These are phyloP conservation scores for Tupaia tana DNA, from an alignment of 2,113 vertebrate genomes.

Conservation along the genomic window DNA sequence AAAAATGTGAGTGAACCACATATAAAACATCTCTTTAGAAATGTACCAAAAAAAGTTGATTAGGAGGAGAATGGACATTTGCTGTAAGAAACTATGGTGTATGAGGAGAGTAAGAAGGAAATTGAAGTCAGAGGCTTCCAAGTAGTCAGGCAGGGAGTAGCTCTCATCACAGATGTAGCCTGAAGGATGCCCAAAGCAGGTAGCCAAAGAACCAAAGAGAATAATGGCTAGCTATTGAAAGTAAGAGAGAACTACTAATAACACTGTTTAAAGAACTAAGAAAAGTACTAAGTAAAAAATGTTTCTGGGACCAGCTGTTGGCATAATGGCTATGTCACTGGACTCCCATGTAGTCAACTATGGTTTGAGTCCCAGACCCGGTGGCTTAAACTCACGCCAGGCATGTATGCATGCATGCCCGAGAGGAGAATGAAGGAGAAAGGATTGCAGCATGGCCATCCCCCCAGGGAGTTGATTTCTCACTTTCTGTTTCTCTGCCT, in stretches of 20 bases:
- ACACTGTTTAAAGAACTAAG: background rate
- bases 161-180: background rate
- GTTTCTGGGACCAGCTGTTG: no score
- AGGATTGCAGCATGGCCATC: no score
- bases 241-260: background rate
- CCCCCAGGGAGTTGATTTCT: no score
- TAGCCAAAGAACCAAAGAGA: background rate
- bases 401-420: no score
- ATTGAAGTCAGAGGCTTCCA: background rate
- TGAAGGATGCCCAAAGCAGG: background rate
- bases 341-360: no score
- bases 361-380: no score
- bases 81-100: background rate
- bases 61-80: background rate
- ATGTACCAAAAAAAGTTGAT: background rate
- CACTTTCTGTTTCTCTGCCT: no score
- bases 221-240: background rate
- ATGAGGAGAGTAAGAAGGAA: background rate
- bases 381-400: no score
- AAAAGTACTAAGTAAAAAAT: background rate
- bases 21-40: constrained; percentile 10
- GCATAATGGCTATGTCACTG: no score
- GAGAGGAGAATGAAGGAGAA: no score
- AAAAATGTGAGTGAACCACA: constrained; percentile 20
- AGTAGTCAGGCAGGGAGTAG: background rate